Evolutionary conservation across 2,113 vertebrate species (phyloP).

Genomic region (Lathamus discolor): DNA sequence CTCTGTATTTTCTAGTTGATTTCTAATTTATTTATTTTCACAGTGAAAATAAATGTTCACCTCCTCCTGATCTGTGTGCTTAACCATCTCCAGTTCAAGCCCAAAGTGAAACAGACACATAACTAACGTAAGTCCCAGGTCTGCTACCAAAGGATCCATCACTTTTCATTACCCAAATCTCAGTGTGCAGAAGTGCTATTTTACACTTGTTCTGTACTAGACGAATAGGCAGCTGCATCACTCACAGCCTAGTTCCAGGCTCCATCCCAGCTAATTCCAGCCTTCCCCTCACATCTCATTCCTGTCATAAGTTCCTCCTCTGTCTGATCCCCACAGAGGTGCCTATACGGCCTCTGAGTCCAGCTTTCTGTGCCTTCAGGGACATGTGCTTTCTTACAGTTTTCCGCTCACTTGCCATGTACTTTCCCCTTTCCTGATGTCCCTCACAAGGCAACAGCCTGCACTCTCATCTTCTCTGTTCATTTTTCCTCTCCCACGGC

Average conservation of each 20-base stretch:
- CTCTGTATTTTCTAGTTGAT: neutral
- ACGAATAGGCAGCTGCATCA: neutral
- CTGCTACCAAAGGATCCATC: neutral
- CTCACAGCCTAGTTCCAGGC: neutral
- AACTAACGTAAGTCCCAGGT: neutral
- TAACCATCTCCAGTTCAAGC: slow-evolving; percentile 25
- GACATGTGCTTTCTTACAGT: fast-evolving
- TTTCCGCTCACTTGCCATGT: neutral
- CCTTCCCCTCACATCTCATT: neutral
- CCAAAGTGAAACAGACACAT: slow-evolving; percentile 6
- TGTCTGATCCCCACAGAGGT: neutral
- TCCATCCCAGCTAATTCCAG: neutral
- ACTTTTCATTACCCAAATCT: neutral
- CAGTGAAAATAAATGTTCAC: slow-evolving; percentile 13
- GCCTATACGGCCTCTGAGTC: neutral
- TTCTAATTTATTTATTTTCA: slow-evolving; percentile 35
- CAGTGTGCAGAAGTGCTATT: neutral
- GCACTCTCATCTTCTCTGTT: neutral
- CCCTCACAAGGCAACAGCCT: neutral
- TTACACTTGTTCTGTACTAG: neutral
- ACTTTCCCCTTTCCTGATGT: neutral
- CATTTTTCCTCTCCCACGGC: neutral
- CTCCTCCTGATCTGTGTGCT: neutral
- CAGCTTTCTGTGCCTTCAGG: neutral
- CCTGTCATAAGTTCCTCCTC: neutral